A percentile compares a stretch with the other conserved stretches of the same genome.
phyloP scores from a whole-genome alignment of 2,797 vertebrate genomes.

The Sitta carolinensis region DNA sequence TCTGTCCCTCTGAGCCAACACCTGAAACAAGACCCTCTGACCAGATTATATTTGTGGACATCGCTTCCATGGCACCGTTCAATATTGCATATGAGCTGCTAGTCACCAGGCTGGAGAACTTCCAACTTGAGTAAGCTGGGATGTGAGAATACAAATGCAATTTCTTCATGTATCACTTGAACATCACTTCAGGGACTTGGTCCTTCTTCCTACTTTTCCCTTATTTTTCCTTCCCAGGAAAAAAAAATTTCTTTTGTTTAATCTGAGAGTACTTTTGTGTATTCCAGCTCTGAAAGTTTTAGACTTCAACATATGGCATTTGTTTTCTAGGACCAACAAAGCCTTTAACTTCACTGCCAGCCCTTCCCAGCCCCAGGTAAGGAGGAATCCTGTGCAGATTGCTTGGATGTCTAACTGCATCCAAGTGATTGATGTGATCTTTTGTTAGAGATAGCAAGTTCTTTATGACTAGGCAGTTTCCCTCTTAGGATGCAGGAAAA shows the following conservation, averaged over 20 bases:
- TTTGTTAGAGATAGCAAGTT: neutral
- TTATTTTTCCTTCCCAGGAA: neutral
- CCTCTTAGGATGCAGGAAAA: neutral
- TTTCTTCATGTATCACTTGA: neutral
- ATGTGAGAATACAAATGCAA: neutral
- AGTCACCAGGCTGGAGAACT: slow-evolving; percentile 76
- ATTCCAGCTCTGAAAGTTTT: neutral
- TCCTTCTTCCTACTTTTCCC: neutral
- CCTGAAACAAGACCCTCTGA: slow-evolving; percentile 67
- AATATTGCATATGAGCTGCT: slow-evolving; percentile 74
- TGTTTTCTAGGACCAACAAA: slow-evolving; percentile 73
- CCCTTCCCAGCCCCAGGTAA: slow-evolving; percentile 83
- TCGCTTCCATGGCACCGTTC: slow-evolving; percentile 79
- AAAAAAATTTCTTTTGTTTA: neutral
- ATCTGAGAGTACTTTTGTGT: neutral
- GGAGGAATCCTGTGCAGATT: neutral
- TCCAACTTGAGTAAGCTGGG: slow-evolving; percentile 79
- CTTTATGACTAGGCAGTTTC: neutral
- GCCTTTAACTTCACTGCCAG: slow-evolving; percentile 80
- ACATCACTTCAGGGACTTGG: neutral
- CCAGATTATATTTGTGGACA: slow-evolving; percentile 78
- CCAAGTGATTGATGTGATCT: neutral
- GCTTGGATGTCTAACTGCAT: neutral
- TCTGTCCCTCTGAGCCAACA: slow-evolving; percentile 77
- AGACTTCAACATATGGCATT: neutral